These are phyloP conservation scores for Rhinolophus sinicus DNA, from an alignment of 2,113 vertebrate genomes.

Conservation along the genomic window DNA sequence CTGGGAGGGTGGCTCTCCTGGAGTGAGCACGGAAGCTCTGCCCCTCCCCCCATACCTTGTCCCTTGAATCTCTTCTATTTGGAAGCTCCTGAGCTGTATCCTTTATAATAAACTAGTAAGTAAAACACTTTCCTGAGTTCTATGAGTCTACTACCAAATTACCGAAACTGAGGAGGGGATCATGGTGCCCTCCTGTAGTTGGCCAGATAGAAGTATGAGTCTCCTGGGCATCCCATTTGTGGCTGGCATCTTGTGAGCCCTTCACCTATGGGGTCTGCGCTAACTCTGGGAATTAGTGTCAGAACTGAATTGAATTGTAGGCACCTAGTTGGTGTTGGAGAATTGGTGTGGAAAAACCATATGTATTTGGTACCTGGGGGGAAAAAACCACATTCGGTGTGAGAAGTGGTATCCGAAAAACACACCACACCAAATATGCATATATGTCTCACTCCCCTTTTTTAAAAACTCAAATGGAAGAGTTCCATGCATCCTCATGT, in stretches of 20 bases:
- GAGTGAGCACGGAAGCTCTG: neutral
- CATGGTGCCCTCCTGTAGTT: neutral
- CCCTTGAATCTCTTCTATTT: neutral
- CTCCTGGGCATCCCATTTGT: neutral
- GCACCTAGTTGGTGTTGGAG: neutral
- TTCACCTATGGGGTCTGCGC: neutral
- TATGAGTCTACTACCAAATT: neutral
- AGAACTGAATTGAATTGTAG: neutral
- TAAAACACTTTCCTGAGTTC: neutral
- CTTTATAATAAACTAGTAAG: neutral
- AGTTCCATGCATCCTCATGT: neutral
- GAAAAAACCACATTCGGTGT: neutral
- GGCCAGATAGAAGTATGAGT: neutral
- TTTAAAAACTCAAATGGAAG: neutral
- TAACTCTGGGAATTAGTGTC: neutral
- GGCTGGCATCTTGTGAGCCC: neutral
- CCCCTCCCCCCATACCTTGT: rapidly evolving
- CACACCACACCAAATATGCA: neutral
- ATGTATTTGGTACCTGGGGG: neutral
- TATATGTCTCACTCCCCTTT: neutral
- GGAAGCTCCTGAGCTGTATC: neutral
- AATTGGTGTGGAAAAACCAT: neutral
- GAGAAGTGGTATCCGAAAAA: neutral
- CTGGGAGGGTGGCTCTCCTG: neutral
- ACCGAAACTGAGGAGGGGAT: neutral